Percentiles rank a stretch among this genome's conserved stretches.
Conservation (phyloP, 2,888 invertebrate species). For the Protonemura montana region DNA sequence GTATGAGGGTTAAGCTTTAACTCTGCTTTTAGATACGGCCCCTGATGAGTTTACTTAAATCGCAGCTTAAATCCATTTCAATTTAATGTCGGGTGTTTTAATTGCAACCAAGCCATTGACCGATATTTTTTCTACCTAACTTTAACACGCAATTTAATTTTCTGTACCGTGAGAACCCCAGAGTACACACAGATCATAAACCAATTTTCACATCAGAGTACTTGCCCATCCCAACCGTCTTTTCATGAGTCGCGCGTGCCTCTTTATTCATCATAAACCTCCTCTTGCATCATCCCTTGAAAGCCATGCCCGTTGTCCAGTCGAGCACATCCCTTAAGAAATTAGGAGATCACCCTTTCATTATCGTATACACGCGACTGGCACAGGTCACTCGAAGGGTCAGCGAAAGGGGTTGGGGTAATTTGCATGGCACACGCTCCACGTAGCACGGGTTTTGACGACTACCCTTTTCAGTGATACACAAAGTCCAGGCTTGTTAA, state of each 20-base stretch:
- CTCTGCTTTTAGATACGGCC: too few relatives aligned
- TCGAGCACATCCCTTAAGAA: constrained; percentile 27
- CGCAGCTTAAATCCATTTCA: too few relatives aligned
- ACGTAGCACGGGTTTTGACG: not conserved
- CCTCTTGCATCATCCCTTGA: constrained; percentile 22
- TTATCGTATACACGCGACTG: constrained; percentile 20
- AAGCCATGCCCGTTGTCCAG: constrained; percentile 27
- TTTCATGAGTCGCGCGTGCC: constrained; percentile 31
- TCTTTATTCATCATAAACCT: not conserved
- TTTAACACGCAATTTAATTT: not conserved
- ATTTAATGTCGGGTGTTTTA: too few relatives aligned
- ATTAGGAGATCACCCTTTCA: not conserved
- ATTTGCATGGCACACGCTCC: constrained; percentile 22
- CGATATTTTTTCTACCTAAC: too few relatives aligned
- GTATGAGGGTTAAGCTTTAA: too few relatives aligned
- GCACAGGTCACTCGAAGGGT: constrained; percentile 38
- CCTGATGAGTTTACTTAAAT: too few relatives aligned
- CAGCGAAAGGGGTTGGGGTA: constrained; percentile 16
- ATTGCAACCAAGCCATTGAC: too few relatives aligned
- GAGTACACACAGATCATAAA: not conserved
- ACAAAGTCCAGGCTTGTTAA: constrained; percentile 10
- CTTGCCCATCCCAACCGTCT: constrained; percentile 1
- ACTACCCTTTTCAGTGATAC: not conserved
- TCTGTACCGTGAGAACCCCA: not conserved
- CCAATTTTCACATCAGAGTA: not conserved